Base-by-base conservation (phyloP, 53 echinoderm and acorn worm genomes). In the Temnopleurus reevesii region DNA sequence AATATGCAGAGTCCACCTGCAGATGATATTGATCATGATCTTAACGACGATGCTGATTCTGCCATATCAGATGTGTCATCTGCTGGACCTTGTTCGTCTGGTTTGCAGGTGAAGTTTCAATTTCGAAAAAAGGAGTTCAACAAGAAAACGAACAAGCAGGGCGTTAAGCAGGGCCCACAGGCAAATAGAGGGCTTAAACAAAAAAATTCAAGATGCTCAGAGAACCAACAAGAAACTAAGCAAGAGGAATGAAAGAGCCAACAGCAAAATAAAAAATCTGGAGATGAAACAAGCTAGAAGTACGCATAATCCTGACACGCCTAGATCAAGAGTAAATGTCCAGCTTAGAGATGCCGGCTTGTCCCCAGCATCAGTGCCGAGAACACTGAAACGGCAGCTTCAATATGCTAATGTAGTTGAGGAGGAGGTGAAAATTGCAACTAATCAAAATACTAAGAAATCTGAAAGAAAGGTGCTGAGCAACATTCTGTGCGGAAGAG, bases 161-260 rank as follows among this genome's bases (percentile, higher is more conserved):
- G 64, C 65, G 36, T 53, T 89, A 51, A 36, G 53, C 49, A 76
- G 66, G 36, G 76, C 71, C 35, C 71, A 71, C 29, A 63, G 53
- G 49, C 64, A 45, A 65, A 76, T 89, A 47, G 76, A 89, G 49
- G 55, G n/a, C 44, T 29, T 80, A 41, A 89, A 77, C 53, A 1
- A 24, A 23, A 49, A 89, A 25, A 30, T 89, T 33, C 55, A 89
- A 80, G 60, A 59, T 8, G 47, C 90, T 44, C 79, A 56, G 41
- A 90, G 31, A 90, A 38, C 41, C 25, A 80, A 80, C 80, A 90
- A 90, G 59, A 90, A 55, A 58, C n/a, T 64, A 46, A n/a, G 61
- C 30, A 61, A 81, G 49, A 55, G 90, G 18, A 45, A 90, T 45
- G 90, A 90, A 45, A 13, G 53, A 41, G 45, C 81, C n/a, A 30